These are phyloP conservation scores for Tenrec ecaudatus DNA, from an alignment of 2,113 vertebrate genomes.

Conservation along the genomic window DNA sequence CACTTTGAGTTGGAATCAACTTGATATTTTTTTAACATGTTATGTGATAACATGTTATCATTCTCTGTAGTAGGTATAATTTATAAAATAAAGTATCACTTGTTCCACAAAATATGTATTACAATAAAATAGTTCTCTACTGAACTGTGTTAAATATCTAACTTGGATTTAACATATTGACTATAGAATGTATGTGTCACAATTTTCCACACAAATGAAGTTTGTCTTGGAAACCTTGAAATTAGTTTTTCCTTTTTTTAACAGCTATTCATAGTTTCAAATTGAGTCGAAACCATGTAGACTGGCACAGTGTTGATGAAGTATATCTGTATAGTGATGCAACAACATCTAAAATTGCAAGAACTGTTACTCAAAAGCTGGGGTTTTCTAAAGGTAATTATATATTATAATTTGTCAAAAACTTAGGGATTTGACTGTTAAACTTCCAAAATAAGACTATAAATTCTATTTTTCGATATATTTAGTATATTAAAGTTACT, in stretches of 20 bases:
- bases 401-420: conserved; percentile 19
- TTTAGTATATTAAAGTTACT: conserved; percentile 55
- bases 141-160: conserved; percentile 19
- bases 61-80: background rate
- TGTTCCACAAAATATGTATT: conserved; percentile 3
- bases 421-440: background rate
- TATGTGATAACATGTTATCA: background rate
- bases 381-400: conserved; percentile 98
- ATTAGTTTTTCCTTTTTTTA: conserved; percentile 75
- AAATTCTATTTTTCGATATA: conserved; percentile 10
- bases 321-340: conserved; percentile 99
- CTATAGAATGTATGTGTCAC: conserved; percentile 23
- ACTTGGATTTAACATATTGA: background rate
- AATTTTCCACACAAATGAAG: conserved; percentile 49
- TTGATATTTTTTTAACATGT: background rate
- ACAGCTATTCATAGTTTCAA: conserved; percentile 95
- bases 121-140: conserved; percentile 40
- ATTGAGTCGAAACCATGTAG: conserved; percentile 96
- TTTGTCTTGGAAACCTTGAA: conserved; percentile 47
- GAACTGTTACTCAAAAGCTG: conserved; percentile 96
- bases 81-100: conserved; percentile 29
- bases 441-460: conserved; percentile 18
- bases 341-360: conserved; percentile 98
- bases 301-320: conserved; percentile 98
- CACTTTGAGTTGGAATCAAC: too few relatives aligned